Evolutionary conservation across 2,113 vertebrate species (phyloP).

Genomic region (Mesocricetus auratus): DNA sequence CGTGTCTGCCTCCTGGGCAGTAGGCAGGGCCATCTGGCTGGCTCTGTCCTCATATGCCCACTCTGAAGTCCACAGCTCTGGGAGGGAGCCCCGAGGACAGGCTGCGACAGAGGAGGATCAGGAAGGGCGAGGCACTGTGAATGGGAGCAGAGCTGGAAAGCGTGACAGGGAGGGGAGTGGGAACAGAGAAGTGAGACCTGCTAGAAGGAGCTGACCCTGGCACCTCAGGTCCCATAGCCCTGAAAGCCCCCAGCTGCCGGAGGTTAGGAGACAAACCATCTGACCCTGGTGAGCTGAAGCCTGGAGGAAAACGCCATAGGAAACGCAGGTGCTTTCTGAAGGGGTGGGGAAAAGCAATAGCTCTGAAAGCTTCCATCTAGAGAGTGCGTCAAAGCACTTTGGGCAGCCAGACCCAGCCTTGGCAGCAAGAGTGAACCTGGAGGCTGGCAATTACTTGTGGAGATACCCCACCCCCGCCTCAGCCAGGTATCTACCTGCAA

Average conservation of each 20-base stretch:
- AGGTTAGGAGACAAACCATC: neutral
- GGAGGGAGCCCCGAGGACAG: neutral
- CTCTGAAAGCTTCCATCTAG: neutral
- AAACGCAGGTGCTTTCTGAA: neutral
- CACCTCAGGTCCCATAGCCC: neutral
- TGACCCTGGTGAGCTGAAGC: neutral
- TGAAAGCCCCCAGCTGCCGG: neutral
- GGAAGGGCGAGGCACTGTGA: neutral
- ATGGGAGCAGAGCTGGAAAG: neutral
- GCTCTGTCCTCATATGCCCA: neutral
- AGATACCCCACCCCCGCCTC: neutral
- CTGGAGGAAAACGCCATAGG: neutral
- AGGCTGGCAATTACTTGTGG: neutral
- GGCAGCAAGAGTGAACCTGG: neutral
- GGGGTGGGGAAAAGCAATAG: no score
- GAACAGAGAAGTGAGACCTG: no score
- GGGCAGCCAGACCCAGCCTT: neutral
- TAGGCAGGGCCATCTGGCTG: neutral
- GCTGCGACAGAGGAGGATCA: neutral
- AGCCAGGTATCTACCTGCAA: neutral
- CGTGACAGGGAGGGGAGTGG: no score
- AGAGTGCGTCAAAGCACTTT: neutral
- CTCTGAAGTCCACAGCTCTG: neutral
- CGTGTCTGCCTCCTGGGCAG: no score
- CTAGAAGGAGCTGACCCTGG: neutral